Conservation (phyloP, 2,113 vertebrate genomes). For the Pterocles burchelli region DNA sequence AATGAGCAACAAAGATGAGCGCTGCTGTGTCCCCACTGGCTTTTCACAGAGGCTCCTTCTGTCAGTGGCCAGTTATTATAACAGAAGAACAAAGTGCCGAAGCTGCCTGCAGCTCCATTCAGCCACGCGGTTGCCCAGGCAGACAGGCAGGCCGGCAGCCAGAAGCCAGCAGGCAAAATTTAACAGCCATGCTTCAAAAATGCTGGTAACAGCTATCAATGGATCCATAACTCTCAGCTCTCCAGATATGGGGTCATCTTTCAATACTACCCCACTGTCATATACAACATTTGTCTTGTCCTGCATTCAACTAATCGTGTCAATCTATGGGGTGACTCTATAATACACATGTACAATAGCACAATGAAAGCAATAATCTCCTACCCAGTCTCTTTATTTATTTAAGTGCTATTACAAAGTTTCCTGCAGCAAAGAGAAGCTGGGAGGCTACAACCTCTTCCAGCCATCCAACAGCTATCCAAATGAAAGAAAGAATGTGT, state of each 20-base stretch:
- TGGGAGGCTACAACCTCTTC: slow-evolving; percentile 61
- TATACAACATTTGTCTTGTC: slow-evolving; percentile 87
- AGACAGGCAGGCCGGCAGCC: slow-evolving; percentile 78
- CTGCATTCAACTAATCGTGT: slow-evolving; percentile 81
- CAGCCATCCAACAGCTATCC: not conserved
- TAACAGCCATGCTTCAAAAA: slow-evolving; percentile 82
- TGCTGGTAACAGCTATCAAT: slow-evolving; percentile 78
- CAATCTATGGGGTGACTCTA: slow-evolving; percentile 74
- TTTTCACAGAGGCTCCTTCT: slow-evolving; percentile 64
- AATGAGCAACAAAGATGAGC: slow-evolving; percentile 50
- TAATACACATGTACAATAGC: slow-evolving; percentile 87
- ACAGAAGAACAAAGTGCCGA: slow-evolving; percentile 78
- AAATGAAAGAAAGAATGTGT: not conserved
- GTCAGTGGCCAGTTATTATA: slow-evolving; percentile 75
- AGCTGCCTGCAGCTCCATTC: slow-evolving; percentile 83
- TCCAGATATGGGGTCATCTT: slow-evolving; percentile 87
- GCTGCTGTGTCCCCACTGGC: slow-evolving; percentile 12
- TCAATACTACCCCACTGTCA: slow-evolving; percentile 90
- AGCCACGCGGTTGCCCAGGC: slow-evolving; percentile 71
- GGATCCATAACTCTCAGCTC: slow-evolving; percentile 81
- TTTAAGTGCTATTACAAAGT: slow-evolving; percentile 87
- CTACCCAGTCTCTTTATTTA: slow-evolving; percentile 87
- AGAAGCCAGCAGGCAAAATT: slow-evolving; percentile 84
- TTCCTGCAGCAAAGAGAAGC: slow-evolving; percentile 86
- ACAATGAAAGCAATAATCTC: slow-evolving; percentile 95